Conservation (phyloP, 1,140 invertebrate species). For the Asobara japonica region DNA sequence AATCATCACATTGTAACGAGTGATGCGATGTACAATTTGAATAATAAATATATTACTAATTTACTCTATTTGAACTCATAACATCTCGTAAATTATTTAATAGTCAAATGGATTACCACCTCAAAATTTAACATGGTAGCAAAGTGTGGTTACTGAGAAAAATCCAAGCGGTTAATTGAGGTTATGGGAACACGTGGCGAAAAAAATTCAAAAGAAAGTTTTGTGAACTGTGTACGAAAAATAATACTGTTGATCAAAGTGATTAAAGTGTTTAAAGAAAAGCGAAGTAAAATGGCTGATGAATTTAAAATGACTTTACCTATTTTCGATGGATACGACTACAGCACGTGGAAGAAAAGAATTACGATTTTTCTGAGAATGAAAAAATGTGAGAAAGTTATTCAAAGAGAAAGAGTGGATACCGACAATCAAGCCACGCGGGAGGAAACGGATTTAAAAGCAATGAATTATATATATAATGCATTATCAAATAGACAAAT, state of each 20-base stretch:
- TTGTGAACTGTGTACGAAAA: background rate
- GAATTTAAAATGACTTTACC: slow-evolving; percentile 10
- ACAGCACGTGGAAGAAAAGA: slow-evolving; percentile 38
- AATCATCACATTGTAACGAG: too few species aligned
- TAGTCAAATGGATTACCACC: too few species aligned
- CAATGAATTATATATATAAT: slow-evolving; percentile 45
- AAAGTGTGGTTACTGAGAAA: background rate
- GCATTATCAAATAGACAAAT: slow-evolving; percentile 43
- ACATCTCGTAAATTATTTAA: too few species aligned
- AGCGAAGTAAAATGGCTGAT: background rate
- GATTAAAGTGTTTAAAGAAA: background rate
- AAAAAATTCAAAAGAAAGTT: background rate
- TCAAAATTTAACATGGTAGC: background rate
- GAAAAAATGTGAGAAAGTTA: slow-evolving; percentile 42
- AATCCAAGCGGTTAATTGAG: background rate
- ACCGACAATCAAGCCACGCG: slow-evolving; percentile 20
- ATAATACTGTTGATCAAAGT: background rate
- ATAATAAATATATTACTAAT: too few species aligned
- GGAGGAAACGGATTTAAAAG: slow-evolving; percentile 42
- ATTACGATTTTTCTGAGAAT: slow-evolving; percentile 32
- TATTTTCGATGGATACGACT: slow-evolving; percentile 37
- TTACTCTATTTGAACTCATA: too few species aligned
- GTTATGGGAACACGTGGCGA: background rate
- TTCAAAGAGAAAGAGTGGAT: slow-evolving; percentile 3
- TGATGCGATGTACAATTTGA: too few species aligned